Conservation (phyloP, 2,113 vertebrate species). For the Oryzias woworae region DNA sequence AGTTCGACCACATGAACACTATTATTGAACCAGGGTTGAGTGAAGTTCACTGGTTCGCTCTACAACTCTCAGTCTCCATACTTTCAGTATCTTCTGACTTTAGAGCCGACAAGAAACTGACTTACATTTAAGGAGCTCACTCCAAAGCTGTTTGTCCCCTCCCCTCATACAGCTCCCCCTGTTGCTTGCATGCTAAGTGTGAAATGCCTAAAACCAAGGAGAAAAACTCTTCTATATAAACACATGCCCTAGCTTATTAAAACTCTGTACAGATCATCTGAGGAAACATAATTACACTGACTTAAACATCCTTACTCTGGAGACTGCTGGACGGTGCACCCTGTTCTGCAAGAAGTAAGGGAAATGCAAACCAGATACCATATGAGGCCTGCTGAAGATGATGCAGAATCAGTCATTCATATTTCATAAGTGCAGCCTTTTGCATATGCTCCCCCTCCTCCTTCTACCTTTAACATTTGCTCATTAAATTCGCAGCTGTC, state of each 20-base stretch:
- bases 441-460: slow-evolving; percentile 21
- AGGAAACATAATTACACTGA: slow-evolving; percentile 29
- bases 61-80: too few species aligned
- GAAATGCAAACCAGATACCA: slow-evolving; percentile 60
- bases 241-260: slow-evolving; percentile 40
- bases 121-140: slow-evolving; percentile 25
- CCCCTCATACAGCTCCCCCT: slow-evolving; percentile 2
- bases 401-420: slow-evolving; percentile 76
- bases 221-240: slow-evolving; percentile 21
- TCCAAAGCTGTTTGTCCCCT: slow-evolving; percentile 34
- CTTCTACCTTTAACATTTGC: slow-evolving; percentile 63
- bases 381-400: slow-evolving; percentile 59
- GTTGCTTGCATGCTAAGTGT: slow-evolving; percentile 22
- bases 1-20: too few species aligned
- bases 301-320: slow-evolving; percentile 34
- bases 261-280: slow-evolving; percentile 22
- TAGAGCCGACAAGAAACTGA: slow-evolving; percentile 18
- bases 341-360: slow-evolving; percentile 27
- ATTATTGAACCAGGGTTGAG: too few species aligned
- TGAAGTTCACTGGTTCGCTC: too few species aligned
- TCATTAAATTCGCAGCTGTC: slow-evolving; percentile 74
- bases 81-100: background rate
- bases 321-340: slow-evolving; percentile 53
- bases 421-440: slow-evolving; percentile 69
- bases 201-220: slow-evolving; percentile 22